These are phyloP conservation scores for Heliconius charithonia DNA, from an alignment of 2,888 invertebrate genomes.

Conservation along the genomic window DNA sequence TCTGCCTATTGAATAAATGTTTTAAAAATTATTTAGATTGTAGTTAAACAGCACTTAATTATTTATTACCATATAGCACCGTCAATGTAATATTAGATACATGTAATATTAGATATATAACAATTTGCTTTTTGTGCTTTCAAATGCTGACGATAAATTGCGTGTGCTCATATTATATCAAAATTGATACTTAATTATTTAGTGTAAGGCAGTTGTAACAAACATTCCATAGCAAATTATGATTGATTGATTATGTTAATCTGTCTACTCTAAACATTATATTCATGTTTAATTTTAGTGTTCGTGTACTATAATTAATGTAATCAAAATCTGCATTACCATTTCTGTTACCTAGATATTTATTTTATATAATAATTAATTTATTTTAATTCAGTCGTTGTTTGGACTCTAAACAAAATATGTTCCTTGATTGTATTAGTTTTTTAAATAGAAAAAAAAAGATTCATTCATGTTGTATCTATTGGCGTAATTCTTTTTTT, in stretches of 20 bases:
- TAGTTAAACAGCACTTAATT: not conserved
- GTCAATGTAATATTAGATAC: not conserved
- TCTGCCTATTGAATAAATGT: not conserved
- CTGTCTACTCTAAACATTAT: not conserved
- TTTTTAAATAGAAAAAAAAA: constrained; percentile 1
- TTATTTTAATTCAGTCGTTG: constrained; percentile 15
- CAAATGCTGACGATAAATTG: not conserved
- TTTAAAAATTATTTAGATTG: not conserved
- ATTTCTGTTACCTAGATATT: not conserved
- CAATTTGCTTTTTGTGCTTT: not conserved
- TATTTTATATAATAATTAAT: constrained; percentile 10
- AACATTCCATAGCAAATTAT: constrained; percentile 10
- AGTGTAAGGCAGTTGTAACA: not conserved
- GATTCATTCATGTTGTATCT: constrained; percentile 6
- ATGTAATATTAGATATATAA: too few species aligned
- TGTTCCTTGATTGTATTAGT: constrained; percentile 10
- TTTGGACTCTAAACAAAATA: constrained; percentile 21
- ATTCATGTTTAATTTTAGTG: not conserved
- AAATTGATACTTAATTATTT: not conserved
- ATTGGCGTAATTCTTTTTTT: not conserved
- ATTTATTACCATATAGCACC: not conserved
- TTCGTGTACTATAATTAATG: not conserved
- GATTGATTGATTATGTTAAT: not conserved
- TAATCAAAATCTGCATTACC: not conserved
- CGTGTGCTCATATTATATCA: not conserved